Evolutionary conservation across 2,113 vertebrate genomes (phyloP).

Genomic region (Siniperca chuatsi): DNA sequence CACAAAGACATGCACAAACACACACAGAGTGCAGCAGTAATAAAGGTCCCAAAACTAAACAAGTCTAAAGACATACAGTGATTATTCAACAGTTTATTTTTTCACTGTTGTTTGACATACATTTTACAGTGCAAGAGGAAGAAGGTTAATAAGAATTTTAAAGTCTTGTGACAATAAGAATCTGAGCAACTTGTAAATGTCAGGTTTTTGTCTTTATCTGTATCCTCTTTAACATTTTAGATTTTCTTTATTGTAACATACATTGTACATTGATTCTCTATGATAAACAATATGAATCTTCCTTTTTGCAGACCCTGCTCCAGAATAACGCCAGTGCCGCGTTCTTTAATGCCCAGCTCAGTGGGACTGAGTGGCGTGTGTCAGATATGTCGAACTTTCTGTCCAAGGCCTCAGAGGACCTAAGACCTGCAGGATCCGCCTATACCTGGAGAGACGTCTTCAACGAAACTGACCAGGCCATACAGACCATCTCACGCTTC

Average conservation of each 20-base stretch:
- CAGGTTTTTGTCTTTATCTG: background rate
- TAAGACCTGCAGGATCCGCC: slow-evolving; percentile 71
- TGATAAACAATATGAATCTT: background rate
- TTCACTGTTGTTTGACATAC: background rate
- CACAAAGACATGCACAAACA: background rate
- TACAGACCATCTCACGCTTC: slow-evolving; percentile 93
- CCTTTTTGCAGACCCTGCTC: slow-evolving; percentile 87
- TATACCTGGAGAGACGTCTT: slow-evolving; percentile 94
- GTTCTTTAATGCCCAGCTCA: slow-evolving; percentile 87
- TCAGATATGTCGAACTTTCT: slow-evolving; percentile 89
- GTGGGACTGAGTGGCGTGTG: slow-evolving; percentile 87
- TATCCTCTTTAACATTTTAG: background rate
- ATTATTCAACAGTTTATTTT: background rate
- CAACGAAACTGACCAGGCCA: slow-evolving; percentile 92
- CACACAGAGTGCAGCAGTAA: background rate
- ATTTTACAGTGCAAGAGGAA: background rate
- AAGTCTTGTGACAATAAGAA: background rate
- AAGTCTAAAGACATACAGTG: background rate
- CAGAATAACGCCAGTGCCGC: slow-evolving; percentile 87
- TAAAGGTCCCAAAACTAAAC: slow-evolving; percentile 9
- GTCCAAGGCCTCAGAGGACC: slow-evolving; percentile 87
- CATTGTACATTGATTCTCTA: background rate
- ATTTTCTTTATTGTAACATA: background rate
- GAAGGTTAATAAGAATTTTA: background rate
- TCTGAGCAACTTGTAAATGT: background rate